Evolutionary conservation across 1,140 invertebrate genomes (phyloP).

Genomic region (Formica selysi): DNA sequence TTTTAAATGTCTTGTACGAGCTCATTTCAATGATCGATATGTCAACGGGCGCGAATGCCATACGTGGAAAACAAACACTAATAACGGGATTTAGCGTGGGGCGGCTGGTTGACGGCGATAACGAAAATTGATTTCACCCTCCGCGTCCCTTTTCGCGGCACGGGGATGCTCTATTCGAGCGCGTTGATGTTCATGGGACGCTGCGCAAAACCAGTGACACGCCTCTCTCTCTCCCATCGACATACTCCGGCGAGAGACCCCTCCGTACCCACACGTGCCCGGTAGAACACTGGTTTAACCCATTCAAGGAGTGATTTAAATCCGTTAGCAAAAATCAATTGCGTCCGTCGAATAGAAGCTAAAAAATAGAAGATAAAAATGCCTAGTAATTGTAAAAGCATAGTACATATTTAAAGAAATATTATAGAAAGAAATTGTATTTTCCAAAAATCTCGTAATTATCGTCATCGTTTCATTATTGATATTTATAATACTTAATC

Average conservation of each 20-base stretch:
- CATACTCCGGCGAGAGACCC: constrained; percentile 65
- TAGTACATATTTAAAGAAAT: neutral
- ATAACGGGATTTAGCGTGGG: constrained; percentile 81
- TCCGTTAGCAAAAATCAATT: constrained; percentile 25
- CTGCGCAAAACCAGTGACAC: constrained; percentile 77
- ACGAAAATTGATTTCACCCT: constrained; percentile 84
- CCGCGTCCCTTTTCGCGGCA: constrained; percentile 48
- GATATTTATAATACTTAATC: neutral
- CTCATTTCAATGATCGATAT: constrained; percentile 39
- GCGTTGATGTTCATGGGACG: constrained; percentile 82
- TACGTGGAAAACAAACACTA: constrained; percentile 77
- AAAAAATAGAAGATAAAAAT: neutral
- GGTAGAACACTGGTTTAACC: constrained; percentile 23
- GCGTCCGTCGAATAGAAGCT: neutral
- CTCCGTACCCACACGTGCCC: constrained; percentile 50
- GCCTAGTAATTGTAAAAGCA: neutral
- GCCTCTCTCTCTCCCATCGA: constrained; percentile 77
- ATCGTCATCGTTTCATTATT: neutral
- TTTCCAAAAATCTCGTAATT: neutral
- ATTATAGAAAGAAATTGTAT: too few species aligned
- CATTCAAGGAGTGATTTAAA: constrained; percentile 39
- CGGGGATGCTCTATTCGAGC: constrained; percentile 69
- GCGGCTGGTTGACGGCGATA: constrained; percentile 82
- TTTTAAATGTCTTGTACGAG: constrained; percentile 21
- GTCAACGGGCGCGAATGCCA: constrained; percentile 17